These are phyloP conservation scores for Drosophila watanabei DNA, from an alignment of 1,140 invertebrate genomes.

Conservation along the genomic window DNA sequence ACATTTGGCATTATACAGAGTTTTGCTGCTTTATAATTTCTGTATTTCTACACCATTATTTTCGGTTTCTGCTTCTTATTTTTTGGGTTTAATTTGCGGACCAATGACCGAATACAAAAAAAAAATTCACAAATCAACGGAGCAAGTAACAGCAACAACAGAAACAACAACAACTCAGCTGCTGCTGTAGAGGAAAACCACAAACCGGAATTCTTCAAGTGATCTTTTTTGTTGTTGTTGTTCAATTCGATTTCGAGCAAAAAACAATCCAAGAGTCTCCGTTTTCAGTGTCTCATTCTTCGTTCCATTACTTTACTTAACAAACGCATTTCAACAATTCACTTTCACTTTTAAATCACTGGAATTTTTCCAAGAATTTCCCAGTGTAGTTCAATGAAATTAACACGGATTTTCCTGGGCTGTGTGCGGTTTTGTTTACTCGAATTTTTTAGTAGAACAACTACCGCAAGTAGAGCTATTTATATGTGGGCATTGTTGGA, in stretches of 20 bases:
- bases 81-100: conserved; percentile 66
- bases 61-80: conserved; percentile 37
- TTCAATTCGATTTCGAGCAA: conserved; percentile 69
- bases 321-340: conserved; percentile 48
- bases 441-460: conserved; percentile 31
- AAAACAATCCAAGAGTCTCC: conserved; percentile 31
- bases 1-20: conserved; percentile 52
- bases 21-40: conserved; percentile 38
- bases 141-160: conserved; percentile 30
- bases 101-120: conserved; percentile 80
- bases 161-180: conserved; percentile 24
- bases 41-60: conserved; percentile 51
- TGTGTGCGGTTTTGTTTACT: conserved; percentile 32
- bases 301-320: conserved; percentile 31
- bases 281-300: conserved; percentile 38
- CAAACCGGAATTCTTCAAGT: conserved; percentile 83
- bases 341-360: conserved; percentile 73
- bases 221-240: conserved; percentile 61
- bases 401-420: conserved; percentile 38
- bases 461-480: conserved; percentile 42
- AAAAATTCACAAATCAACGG: conserved; percentile 56
- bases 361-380: conserved; percentile 56
- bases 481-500: conserved; percentile 63
- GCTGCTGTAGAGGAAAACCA: conserved; percentile 65
- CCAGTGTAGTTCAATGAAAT: conserved; percentile 39